phyloP scores from a whole-genome alignment of 35 echinoderm and acorn worm genomes.

The Stichopus chloronotus region DNA sequence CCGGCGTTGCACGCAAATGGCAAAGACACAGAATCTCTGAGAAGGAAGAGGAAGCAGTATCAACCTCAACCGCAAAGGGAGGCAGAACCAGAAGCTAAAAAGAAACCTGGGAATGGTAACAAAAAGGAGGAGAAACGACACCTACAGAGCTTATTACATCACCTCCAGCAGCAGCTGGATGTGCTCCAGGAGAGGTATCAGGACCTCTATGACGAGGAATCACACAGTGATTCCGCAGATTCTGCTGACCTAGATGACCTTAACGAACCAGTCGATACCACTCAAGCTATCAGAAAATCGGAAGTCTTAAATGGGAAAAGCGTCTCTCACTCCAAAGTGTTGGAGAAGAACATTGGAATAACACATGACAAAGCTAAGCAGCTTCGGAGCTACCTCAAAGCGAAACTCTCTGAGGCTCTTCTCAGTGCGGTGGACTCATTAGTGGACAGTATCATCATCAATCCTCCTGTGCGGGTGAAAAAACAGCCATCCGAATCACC shows the following conservation, averaged over 20 bases:
- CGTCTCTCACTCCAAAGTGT: background rate
- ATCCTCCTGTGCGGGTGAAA: conserved; percentile 36
- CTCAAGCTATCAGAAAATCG: conserved; percentile 72
- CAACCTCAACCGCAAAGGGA: conserved; percentile 86
- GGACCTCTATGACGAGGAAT: conserved; percentile 86
- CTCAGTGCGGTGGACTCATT: conserved; percentile 70
- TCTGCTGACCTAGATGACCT: conserved; percentile 88
- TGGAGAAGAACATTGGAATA: conserved; percentile 34
- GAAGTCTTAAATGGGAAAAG: conserved; percentile 46
- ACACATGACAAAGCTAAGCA: conserved; percentile 54
- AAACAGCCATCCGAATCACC: conserved; percentile 49
- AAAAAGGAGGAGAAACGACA: conserved; percentile 68
- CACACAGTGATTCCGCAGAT: conserved; percentile 70
- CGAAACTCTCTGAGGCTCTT: conserved; percentile 66
- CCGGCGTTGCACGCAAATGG: conserved; percentile 47
- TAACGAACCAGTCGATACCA: conserved; percentile 75
- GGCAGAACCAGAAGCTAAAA: conserved; percentile 41
- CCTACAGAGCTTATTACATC: conserved; percentile 74
- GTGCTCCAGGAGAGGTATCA: conserved; percentile 88
- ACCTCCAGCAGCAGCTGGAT: conserved; percentile 91
- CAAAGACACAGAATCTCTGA: conserved; percentile 48
- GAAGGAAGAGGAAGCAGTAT: conserved; percentile 85
- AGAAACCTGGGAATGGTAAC: background rate
- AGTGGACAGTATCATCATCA: conserved; percentile 66
- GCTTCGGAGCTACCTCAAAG: conserved; percentile 55